Percentiles rank a stretch among this genome's conserved stretches.
These are phyloP conservation scores for Calameuta idolon DNA, from an alignment of 2,888 invertebrate genomes.

Conservation along the genomic window DNA sequence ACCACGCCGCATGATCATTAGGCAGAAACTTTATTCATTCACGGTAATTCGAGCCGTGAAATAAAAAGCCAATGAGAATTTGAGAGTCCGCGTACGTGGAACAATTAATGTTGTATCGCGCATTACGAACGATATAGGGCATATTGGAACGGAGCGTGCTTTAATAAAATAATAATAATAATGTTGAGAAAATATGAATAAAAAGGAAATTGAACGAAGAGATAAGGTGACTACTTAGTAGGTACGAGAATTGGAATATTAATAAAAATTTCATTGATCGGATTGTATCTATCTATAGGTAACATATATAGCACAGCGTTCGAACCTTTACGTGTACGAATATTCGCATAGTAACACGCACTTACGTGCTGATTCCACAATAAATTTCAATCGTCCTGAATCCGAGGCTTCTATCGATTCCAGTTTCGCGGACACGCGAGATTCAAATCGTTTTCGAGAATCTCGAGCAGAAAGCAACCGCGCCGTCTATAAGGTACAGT, in stretches of 20 bases:
- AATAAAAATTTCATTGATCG: background rate
- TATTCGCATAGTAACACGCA: background rate
- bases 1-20: background rate
- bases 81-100: background rate
- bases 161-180: background rate
- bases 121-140: background rate
- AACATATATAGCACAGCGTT: too few relatives aligned
- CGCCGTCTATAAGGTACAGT: background rate
- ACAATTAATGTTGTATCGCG: background rate
- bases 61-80: background rate
- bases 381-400: background rate
- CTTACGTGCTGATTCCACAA: background rate
- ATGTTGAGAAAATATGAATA: background rate
- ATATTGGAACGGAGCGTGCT: background rate
- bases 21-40: background rate
- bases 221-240: background rate
- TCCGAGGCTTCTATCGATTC: background rate
- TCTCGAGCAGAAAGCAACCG: background rate
- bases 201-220: background rate
- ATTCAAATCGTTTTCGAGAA: background rate
- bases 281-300: background rate
- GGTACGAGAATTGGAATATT: background rate
- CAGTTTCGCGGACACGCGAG: background rate
- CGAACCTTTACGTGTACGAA: too few relatives aligned
- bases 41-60: background rate